Percentiles rank a stretch among this genome's conserved stretches.
Evolutionary conservation across 2,113 vertebrate genomes (phyloP).

Genomic region (Brienomyrus brachyistius): DNA sequence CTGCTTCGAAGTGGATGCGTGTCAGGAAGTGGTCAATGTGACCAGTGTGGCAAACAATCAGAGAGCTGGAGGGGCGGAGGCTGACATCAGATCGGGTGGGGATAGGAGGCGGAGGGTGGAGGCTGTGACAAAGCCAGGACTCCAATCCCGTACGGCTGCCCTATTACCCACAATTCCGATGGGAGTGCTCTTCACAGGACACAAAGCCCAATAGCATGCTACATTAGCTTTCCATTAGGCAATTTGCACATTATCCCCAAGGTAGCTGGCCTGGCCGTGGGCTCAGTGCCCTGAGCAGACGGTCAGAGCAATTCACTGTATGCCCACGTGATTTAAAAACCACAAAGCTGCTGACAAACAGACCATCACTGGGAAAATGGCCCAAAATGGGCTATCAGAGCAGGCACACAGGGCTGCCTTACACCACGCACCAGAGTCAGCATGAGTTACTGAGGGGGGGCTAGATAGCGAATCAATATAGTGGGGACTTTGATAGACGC

Average conservation of each 20-base stretch:
- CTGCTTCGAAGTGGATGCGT: background rate
- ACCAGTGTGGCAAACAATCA: background rate
- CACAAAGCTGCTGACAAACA: background rate
- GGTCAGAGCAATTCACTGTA: background rate
- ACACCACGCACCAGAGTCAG: background rate
- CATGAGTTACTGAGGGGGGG: background rate
- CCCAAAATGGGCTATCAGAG: background rate
- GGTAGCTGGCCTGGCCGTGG: background rate
- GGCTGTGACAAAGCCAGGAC: background rate
- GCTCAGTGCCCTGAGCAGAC: background rate
- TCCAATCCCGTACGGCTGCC: background rate
- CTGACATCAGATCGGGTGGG: background rate
- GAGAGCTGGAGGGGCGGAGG: background rate
- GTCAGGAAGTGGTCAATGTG: background rate
- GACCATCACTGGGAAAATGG: background rate
- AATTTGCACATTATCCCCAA: background rate
- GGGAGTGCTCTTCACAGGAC: background rate
- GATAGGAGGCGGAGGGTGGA: background rate
- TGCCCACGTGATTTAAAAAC: background rate
- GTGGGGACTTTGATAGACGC: background rate
- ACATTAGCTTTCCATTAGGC: background rate
- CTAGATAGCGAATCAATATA: background rate
- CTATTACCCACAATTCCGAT: background rate
- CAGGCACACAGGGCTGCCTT: background rate
- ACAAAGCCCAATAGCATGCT: background rate